A percentile compares a stretch with the other conserved stretches of the same genome.
Conservation (phyloP, 2,888 invertebrate genomes). For the Phortica magna region DNA sequence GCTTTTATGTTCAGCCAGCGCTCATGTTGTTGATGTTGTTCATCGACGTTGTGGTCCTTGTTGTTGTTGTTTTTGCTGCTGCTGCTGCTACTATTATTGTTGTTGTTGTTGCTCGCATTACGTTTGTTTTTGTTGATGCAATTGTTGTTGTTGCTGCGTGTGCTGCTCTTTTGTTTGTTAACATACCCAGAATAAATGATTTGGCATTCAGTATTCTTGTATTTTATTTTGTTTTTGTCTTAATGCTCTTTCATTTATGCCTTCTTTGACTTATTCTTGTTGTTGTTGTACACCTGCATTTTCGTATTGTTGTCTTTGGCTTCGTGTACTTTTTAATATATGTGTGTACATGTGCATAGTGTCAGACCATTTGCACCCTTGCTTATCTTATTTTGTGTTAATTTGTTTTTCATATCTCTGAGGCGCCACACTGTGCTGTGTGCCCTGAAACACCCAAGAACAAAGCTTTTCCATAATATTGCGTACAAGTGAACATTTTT, state of each 20-base stretch:
- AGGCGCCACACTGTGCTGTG: too few relatives aligned
- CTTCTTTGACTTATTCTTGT: constrained; percentile 1
- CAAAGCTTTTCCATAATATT: too few relatives aligned
- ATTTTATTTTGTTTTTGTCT: constrained; percentile 10
- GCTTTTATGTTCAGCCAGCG: constrained; percentile 1
- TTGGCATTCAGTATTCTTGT: constrained; percentile 23
- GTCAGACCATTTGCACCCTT: constrained; percentile 26
- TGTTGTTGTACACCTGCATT: constrained; percentile 9
- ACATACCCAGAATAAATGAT: constrained; percentile 37
- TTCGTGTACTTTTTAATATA: constrained; percentile 20
- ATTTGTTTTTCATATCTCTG: too few relatives aligned
- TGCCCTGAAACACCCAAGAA: too few relatives aligned
- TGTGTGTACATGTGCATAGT: constrained; percentile 31
- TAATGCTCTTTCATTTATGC: not conserved
- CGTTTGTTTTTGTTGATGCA: not conserved
- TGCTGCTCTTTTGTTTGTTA: constrained; percentile 42
- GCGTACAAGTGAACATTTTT: too few relatives aligned
- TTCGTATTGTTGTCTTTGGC: constrained; percentile 12
- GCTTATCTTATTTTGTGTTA: constrained; percentile 22
- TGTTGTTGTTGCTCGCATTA: constrained; percentile 21
- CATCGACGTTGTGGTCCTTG: not conserved
- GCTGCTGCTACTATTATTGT: constrained; percentile 35
- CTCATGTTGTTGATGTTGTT: too few relatives aligned
- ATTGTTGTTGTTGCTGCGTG: constrained; percentile 42
- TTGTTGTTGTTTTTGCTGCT: not conserved